Evolutionary conservation across 1,140 invertebrate species (phyloP), one percentile per base, ranked within the genome.

Genomic region (Meloidogyne chitwoodi): DNA sequence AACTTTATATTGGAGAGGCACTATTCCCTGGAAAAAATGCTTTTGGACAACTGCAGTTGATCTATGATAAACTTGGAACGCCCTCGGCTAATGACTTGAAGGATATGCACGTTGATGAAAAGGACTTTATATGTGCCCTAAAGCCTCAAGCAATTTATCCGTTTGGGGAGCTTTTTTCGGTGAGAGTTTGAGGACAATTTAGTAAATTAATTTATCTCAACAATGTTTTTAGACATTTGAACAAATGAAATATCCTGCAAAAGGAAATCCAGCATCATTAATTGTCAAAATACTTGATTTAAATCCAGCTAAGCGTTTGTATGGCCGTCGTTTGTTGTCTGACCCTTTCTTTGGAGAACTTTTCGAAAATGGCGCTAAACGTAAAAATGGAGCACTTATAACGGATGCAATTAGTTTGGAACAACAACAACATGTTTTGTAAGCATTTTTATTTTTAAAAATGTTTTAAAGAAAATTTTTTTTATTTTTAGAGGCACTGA

Each of bases 1-100:
- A 99, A 62, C 65, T 85, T 27, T 74, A 81, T 19, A 38, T 14
- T 24, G 16, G 76, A 61, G 68, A 71, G 67, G 38, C 94, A 0
- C 83, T 96, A 10, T 93, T 96, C 87, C 91, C 91, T 61, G 94
- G 93, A 1, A 90, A 90, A 8, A 93, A 93, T 0, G 94, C 96
- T 86, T 91, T 91, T 48, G 92, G 94, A 85, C 94, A 96, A 87
- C 88, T 96, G 31, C 92, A 92, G 83, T 91, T 91, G 87, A 95
- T 96, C 87, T 94, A 96, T 84, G 91, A 80, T 41, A 77, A 74
- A 31, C 44, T 82, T 41, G 81, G 81, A 44, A 83, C 79, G 1
- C 81, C 81, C 27, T 24, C 82, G 2, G 16, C 29, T n/a, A 8
- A 56, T 56, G 48, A 56, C 12, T 56, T 56, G 48, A 56, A 56